Evolutionary conservation across 2,797 vertebrate genomes (phyloP), one percentile per base, ranked within the genome.

Genomic region (Apodemus agrarius): DNA sequence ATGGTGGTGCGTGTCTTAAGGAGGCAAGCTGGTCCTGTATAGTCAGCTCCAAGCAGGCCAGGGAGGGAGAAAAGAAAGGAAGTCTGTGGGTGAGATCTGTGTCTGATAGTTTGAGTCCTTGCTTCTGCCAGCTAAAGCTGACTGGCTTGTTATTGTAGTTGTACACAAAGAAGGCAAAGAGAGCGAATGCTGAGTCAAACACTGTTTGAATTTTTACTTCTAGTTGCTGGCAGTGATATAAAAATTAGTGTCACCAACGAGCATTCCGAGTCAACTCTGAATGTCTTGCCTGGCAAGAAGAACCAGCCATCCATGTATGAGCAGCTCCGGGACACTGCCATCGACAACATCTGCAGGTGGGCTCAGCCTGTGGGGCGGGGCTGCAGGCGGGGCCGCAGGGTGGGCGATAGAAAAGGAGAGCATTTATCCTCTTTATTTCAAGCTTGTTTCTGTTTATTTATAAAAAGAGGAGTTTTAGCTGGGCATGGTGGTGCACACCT

Each of bases 331-430:
- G 99, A 99, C 97, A 99, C 99, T 88, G 99, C 99, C 92, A 99
- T 99, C 12, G 99, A 99, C 91, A 99, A 99, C 98, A 99, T 99
- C 98, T 99, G 99, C 99, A 99, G 99, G 99, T 99, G 93, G 97
- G 94, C 40, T 0, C 1, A 0, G 34, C 0, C 46, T 29, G 13
- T 2, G 31, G 59, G 43, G 11, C 6, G 4, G 26, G 81, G 6
- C 46, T 49, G 46, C 46, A 49, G 46, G 46, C 46, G 8, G 46
- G 46, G 46, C 46, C 9, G 9, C 46, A 49, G 46, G 46, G 6
- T 49, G 46, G 46, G 6, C 46, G 17, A 21, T 82, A 54, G 12
- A 61, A 79, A 72, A 75, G 80, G 65, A 89, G 61, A 46, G 11
- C 31, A 2, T 13, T 26, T 63, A 46, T 34, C 37, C 19, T 40